phyloP scores from a whole-genome alignment of 2,797 vertebrate genomes.

The Octomys mimax region DNA sequence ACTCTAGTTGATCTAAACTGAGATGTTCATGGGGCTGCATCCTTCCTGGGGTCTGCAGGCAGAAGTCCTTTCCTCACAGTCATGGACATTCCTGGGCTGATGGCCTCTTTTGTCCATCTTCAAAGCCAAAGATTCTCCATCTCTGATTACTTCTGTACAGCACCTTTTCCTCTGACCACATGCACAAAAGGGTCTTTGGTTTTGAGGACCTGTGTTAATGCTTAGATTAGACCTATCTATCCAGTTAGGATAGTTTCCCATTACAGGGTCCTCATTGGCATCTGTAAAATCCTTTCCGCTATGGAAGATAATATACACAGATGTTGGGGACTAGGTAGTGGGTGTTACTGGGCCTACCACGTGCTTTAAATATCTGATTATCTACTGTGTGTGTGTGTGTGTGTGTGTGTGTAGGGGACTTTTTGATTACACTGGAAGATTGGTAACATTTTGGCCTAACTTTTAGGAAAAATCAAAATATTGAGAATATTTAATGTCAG shows the following conservation, averaged over 20 bases:
- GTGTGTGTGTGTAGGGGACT: background rate
- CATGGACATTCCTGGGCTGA: background rate
- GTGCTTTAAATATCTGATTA: background rate
- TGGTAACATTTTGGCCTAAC: background rate
- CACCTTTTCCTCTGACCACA: background rate
- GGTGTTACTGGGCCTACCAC: background rate
- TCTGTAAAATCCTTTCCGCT: background rate
- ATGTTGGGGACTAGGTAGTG: background rate
- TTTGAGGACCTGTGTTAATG: background rate
- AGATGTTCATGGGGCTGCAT: background rate
- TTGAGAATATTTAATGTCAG: background rate
- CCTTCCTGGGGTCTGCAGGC: background rate
- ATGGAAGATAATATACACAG: background rate
- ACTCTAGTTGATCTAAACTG: background rate
- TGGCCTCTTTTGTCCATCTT: background rate
- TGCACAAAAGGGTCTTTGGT: background rate
- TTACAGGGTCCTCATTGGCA: background rate
- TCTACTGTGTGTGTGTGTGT: no score
- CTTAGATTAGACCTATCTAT: background rate
- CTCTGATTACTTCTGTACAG: background rate
- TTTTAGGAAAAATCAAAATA: background rate
- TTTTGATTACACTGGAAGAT: background rate
- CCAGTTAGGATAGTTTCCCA: background rate
- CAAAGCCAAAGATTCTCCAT: background rate
- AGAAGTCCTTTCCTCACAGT: background rate